Evolutionary conservation across 1,140 invertebrate species (phyloP), one percentile per base, ranked within the genome.

Genomic region (Platorchestia sp.): DNA sequence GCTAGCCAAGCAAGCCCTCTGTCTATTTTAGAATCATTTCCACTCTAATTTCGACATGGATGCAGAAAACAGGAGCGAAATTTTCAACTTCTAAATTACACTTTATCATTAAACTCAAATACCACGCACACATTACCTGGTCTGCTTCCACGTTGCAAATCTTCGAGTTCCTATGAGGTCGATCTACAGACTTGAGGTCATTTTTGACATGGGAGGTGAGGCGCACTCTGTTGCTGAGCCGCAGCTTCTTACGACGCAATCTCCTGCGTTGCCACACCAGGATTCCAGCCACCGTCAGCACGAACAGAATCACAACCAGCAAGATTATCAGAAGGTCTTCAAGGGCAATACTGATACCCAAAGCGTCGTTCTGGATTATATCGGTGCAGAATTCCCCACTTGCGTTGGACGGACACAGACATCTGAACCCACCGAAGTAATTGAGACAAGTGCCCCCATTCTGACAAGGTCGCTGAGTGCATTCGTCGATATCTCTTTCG

Each of bases 391-490:
- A 98, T 97, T 98, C 98, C 98, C 99, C 98, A 96, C 97, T 97
- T 97, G 97, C 95, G 95, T 98, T 98, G 0, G 98, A 98, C 0
- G 98, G 98, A 96, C 99, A 99, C 75, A 97, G 96, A 95, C 97
- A 97, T 41, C 98, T 97, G 97, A 98, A 99, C 36, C 98, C 98
- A 7, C 99, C 99, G 40, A 98, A 97, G 96, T 98, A 98, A 97
- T 99, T 99, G 44, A 98, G 97, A 97, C 98, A 99, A 5, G 98
- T 99, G n/a, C 98, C 98, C 43, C 98, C 98, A 97, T 97, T 97
- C 43, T 96, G 96, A 44, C 96, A 96, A 22, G 96, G 96, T 40
- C 95, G 96, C n/a, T 95, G 95, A 93, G 96, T 96, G 96, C 97
- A 97, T 95, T 97, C 97, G 96, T 97, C 96, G 44, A 97, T 96